These are phyloP conservation scores for Aphyosemion australe DNA, from an alignment of 2,113 vertebrate genomes.

Conservation along the genomic window DNA sequence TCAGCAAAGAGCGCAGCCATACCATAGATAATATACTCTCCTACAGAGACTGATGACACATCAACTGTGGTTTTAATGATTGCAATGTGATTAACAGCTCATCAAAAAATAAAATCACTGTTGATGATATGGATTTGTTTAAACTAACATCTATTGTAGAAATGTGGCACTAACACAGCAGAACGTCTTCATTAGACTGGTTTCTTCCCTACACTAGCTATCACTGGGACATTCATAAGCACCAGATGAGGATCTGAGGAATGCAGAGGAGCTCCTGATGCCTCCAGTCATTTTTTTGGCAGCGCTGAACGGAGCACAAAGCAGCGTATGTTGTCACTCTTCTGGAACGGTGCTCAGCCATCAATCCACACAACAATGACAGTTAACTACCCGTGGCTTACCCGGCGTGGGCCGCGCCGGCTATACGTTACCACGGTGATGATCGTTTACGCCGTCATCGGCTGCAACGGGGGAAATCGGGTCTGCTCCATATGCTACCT, in stretches of 20 bases:
- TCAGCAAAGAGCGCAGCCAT: slow-evolving; percentile 41
- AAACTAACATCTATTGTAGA: slow-evolving; percentile 32
- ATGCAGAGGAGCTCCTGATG: slow-evolving; percentile 68
- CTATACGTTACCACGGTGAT: slow-evolving; percentile 57
- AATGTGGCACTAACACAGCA: slow-evolving; percentile 31
- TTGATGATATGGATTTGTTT: slow-evolving; percentile 46
- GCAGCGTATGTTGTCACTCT: slow-evolving; percentile 65
- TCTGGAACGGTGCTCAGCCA: slow-evolving; percentile 65
- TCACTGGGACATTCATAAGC: slow-evolving; percentile 68
- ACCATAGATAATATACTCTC: slow-evolving; percentile 45
- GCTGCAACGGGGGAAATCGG: no score
- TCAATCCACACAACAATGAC: slow-evolving; percentile 67
- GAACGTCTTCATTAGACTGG: slow-evolving; percentile 66
- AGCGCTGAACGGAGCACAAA: slow-evolving; percentile 62
- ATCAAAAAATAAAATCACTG: slow-evolving; percentile 22
- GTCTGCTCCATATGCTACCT: slow-evolving; percentile 55
- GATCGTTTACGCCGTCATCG: slow-evolving; percentile 53
- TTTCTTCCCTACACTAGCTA: slow-evolving; percentile 48
- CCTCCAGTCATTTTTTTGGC: slow-evolving; percentile 65
- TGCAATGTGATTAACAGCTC: no score
- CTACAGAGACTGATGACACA: slow-evolving; percentile 26
- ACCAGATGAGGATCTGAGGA: slow-evolving; percentile 66
- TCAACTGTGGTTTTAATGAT: slow-evolving; percentile 35
- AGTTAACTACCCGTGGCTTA: slow-evolving; percentile 68
- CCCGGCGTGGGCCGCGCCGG: slow-evolving; percentile 41